A percentile compares a stretch with the other conserved stretches of the same genome.
Evolutionary conservation across 1,140 invertebrate genomes (phyloP).

Genomic region (Elysia chlorotica): DNA sequence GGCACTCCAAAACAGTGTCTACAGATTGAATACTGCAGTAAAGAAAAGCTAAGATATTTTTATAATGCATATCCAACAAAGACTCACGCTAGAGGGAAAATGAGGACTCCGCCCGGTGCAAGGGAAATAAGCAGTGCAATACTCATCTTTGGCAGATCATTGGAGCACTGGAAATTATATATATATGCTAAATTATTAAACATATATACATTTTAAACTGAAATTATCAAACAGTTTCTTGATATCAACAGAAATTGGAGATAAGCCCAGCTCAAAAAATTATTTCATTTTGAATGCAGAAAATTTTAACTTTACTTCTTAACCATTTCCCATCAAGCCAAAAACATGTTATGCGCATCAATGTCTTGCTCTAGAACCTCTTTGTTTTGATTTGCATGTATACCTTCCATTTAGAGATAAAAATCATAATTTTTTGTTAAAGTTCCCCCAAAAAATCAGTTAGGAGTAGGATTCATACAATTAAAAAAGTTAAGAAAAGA

Average conservation of each 20-base stretch:
- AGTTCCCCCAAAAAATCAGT: no score
- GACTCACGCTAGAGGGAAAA: conserved; percentile 22
- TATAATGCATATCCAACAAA: neutral
- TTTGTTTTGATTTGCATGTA: no score
- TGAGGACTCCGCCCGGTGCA: conserved; percentile 14
- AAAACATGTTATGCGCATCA: no score
- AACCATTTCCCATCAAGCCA: no score
- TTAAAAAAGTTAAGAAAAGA: neutral
- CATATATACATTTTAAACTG: neutral
- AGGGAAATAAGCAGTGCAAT: conserved; percentile 12
- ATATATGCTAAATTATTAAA: neutral
- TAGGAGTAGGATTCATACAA: neutral
- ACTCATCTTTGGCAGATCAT: conserved; percentile 13
- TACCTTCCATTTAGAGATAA: neutral
- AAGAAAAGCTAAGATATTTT: no score
- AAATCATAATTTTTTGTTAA: neutral
- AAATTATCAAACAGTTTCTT: neutral
- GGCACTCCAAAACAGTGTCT: no score
- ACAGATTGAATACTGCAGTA: no score
- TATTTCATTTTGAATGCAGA: neutral
- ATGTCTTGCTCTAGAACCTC: no score
- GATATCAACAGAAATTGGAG: neutral
- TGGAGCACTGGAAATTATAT: conserved; percentile 8
- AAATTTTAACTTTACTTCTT: neutral
- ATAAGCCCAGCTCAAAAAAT: neutral